Base-by-base conservation (phyloP, 2,888 invertebrate genomes). In the Julus scanicus region DNA sequence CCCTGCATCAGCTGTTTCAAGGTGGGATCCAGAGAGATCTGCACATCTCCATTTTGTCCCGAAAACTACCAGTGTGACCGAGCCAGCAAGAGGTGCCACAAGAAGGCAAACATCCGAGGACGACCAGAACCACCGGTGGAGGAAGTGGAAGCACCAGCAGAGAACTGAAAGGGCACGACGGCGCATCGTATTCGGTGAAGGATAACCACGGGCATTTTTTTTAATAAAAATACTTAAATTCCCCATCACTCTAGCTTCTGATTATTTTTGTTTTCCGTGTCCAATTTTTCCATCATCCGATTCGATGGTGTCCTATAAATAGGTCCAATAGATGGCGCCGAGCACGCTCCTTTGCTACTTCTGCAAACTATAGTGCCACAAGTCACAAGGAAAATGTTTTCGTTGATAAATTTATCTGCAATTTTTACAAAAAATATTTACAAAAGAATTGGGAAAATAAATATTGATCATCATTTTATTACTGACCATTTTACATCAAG, bases 1-100 rank as follows among this genome's bases (percentile, higher is more conserved):
- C 89, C 89, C 20, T 89, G 89, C 87, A 89, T 88, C 80, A 80
- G 85, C 29, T 89, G 89, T 85, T 89, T 89, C 71, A 57, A 63
- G n/a, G 44, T 89, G 8, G 53, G 87, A 9, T 87, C 86, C 49
- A 86, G 88, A 49, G 87, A 88, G 71, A 88, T 85, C 48, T 89
- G 89, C 88, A 89, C 89, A 9, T n/a, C 89, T 9, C 89, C 89
- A 15, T 39, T 63, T 44, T 89, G 89, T 20, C 89, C 89, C 9
- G 89, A 89, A 6, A 88, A 88, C 63, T 89, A 57, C 87, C 86
- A 86, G 11, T 89, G 89, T 80, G 89, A 89, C 85, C 80, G 86
- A 40, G 53, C 86, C 87, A 89, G 88, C 83, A 49, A 83, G n/a
- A 63, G 89, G 29, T 89, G 89, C 85, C 88, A 88, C 85, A 89